Evolutionary conservation across 2,888 invertebrate genomes (phyloP), one percentile per base, ranked within the genome.

Genomic region (Sarcophaga subvicina): DNA sequence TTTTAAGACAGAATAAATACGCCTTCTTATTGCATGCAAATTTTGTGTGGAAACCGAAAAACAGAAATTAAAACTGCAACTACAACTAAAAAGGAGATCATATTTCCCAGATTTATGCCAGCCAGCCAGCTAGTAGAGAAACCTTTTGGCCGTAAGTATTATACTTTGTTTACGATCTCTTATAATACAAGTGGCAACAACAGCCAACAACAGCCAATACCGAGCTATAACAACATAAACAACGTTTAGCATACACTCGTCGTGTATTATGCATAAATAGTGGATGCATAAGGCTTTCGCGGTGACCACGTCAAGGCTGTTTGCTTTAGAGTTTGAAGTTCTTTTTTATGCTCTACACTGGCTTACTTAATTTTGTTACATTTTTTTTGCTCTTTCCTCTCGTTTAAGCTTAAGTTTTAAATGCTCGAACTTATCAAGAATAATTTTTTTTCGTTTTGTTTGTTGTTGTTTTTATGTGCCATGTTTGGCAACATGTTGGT

Each of bases 271-370:
- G 11, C 67, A 67, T 59, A 66, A n/a, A 14, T 10, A 49, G 17
- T 75, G 62, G 37, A 78, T 80, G 67, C 63, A 77, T 72, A n/a
- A 22, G 69, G 20, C 70, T 66, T 80, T 69, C 70, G 69, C 73
- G 54, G 62, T 72, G 84, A 83, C 78, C 80, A 81, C 83, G 60
- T 83, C 83, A 87, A 87, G 86, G 86, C 81, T 87, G 86, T 81
- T 75, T 72, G 78, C 6, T 64, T 25, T n/a, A 77, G 59, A 77
- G 47, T 20, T 64, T 64, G 72, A 67, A 79, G 79, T 79, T 83
- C 73, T 69, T 63, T 72, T 78, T 69, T 17, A 17, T 60, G 63
- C 70, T 78, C 12, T 63, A n/a, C n/a, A 17, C 22, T 11, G 11
- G 47, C 62, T 17, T n/a, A 45, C 60, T 37, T 37, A 3, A 37